Evolutionary conservation across 2,888 invertebrate species (phyloP), one percentile per base, ranked within the genome.

Genomic region (Chironomus tentans): DNA sequence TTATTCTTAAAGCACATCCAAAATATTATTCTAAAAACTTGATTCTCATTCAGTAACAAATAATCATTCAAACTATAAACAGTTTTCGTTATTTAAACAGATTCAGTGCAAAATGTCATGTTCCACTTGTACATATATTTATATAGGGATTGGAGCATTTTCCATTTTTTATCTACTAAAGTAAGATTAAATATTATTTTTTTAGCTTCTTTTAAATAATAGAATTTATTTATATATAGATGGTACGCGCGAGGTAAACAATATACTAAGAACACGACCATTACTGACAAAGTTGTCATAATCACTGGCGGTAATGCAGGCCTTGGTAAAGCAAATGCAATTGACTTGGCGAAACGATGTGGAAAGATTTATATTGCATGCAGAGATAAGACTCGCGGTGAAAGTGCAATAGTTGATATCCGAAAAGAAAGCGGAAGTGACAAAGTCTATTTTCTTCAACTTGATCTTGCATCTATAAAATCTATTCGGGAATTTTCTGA

Each of bases 311-410:
- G 92, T 5, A 93, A 90, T 83, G 89, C 89, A 28, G 95, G 95
- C 28, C 93, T 95, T 79, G 95, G 95, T 12, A 89, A 87, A 82
- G 92, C 91, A 81, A 89, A 91, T 0, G 90, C 88, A 0, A 85
- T 85, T 81, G 91, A 90, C 80, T 85, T 95, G 80, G 94, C 93
- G 0, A 85, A 85, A 76, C 84, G 92, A 71, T 90, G 91, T 4
- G 94, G 92, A 1, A 91, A 89, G 84, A 90, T 95, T 78, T 90
- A 93, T 80, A 91, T 95, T 92, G 95, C 93, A 2, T 95, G 95
- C 80, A 87, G 94, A 70, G 88, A 95, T 85, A 86, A 93, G 86
- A 82, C 85, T 65, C 88, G 87, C 82, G 94, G 94, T 83, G 93
- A 93, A 86, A 84, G 84, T 84, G 83, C 86, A 75, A 86, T 91